These are phyloP conservation scores for Dermochelys coriacea DNA, from an alignment of 2,797 vertebrate species.

Conservation along the genomic window DNA sequence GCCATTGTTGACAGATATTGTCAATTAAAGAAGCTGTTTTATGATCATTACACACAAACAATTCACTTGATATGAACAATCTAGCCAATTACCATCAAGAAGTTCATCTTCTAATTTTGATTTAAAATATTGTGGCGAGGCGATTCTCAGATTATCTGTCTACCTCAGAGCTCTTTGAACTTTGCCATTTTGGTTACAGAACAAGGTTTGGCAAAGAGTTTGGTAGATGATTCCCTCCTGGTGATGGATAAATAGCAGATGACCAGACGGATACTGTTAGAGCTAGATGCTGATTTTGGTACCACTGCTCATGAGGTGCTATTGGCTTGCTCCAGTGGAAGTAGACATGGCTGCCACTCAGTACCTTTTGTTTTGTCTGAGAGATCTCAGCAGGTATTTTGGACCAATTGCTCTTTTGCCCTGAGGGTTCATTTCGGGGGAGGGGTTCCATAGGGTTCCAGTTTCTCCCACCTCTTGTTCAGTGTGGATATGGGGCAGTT, in stretches of 20 bases:
- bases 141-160: accelerated
- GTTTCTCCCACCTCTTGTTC: background rate
- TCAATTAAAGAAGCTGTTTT: background rate
- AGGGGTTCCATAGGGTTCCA: background rate
- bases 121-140: background rate
- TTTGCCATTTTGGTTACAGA: background rate
- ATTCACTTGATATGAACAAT: background rate
- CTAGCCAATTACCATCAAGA: background rate
- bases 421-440: background rate
- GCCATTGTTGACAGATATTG: background rate
- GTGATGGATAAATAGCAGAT: background rate
- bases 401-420: background rate
- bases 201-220: background rate
- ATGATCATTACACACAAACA: background rate
- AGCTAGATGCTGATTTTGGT: background rate
- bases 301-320: background rate
- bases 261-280: background rate
- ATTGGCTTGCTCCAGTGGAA: background rate
- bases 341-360: background rate
- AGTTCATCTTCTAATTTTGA: background rate
- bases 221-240: background rate
- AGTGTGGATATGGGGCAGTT: background rate
- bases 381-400: background rate
- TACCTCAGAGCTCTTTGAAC: background rate
- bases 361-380: background rate